A percentile compares a stretch with the other conserved stretches of the same genome.
Evolutionary conservation across 2,113 vertebrate genomes (phyloP).

Genomic region (Peromyscus polionotus): DNA sequence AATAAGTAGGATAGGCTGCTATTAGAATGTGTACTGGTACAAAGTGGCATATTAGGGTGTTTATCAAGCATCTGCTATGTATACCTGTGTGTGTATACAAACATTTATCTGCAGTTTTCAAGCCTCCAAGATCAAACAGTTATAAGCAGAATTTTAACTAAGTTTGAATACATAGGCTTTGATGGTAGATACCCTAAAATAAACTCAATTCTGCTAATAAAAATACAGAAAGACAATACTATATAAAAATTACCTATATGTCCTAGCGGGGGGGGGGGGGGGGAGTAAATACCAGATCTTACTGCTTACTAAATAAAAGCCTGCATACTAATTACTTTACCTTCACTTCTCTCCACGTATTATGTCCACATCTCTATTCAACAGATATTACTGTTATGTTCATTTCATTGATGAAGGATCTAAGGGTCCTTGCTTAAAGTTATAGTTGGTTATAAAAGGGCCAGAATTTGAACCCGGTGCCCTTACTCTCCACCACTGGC

Average conservation of each 20-base stretch:
- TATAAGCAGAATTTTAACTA: conserved; percentile 17
- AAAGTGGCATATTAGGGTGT: neutral
- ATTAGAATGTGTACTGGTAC: neutral
- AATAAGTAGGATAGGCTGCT: neutral
- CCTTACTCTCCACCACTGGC: neutral
- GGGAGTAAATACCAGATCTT: neutral
- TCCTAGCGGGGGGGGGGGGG: neutral
- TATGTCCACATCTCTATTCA: neutral
- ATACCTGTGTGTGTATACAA: neutral
- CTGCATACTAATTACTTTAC: neutral
- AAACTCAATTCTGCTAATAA: conserved; percentile 61
- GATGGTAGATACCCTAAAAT: neutral
- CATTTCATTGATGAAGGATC: neutral
- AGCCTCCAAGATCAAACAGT: neutral
- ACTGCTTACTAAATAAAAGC: conserved; percentile 18
- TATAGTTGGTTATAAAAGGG: neutral
- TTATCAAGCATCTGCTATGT: neutral
- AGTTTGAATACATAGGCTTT: neutral
- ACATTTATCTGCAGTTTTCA: conserved; percentile 20
- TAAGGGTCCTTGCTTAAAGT: neutral
- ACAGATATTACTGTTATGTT: neutral
- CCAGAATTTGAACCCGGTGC: neutral
- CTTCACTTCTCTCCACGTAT: neutral
- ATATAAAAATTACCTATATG: conserved; percentile 19
- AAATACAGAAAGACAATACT: conserved; percentile 8